Evolutionary conservation across 2,797 vertebrate species (phyloP), one percentile per base, ranked within the genome.

Genomic region (Leptatherina wallacei): DNA sequence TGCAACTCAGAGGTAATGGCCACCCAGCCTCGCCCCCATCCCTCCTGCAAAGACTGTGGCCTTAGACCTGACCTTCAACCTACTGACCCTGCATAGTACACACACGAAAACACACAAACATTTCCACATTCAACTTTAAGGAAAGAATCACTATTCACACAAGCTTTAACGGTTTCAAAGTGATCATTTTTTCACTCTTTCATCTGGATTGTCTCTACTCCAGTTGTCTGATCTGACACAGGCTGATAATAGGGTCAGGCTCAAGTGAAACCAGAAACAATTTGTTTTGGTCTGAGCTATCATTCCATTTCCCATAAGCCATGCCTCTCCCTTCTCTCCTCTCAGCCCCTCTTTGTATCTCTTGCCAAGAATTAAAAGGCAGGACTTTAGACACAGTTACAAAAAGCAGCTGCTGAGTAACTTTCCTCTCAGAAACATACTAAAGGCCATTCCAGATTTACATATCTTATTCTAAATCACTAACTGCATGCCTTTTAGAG

Each of bases 351-450:
- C 93, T 92, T 93, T 93, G 90, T 86, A 92, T 92, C 81, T 80
- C 80, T 57, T 92, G 94, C 93, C 94, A 94, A 93, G 91, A 93
- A 92, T 91, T 92, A 93, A 95, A 94, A 94, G 92, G 89, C 91
- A 90, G 85, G 89, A 93, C 91, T 91, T 92, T 90, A 90, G 86
- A 90, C 91, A 89, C 88, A 90, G 89, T 94, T 94, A 94, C 92
- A 91, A 86, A 91, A 94, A 92, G 91, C 93, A 94, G 93, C 93
- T 94, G 93, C 89, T 81, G 84, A 85, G 88, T 85, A 88, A 77
- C 88, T 89, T 88, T 86, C 87, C 81, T 86, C 83, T 85, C 64
- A 75, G 82, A 89, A 87, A 91, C 79, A 87, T 78, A 91, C 91
- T 81, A 87, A 77, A 82, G 89, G 80, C 89, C 82, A 85, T 82